These are phyloP conservation scores for Bujurquina vittata DNA, from an alignment of 2,113 vertebrate genomes.

Conservation along the genomic window DNA sequence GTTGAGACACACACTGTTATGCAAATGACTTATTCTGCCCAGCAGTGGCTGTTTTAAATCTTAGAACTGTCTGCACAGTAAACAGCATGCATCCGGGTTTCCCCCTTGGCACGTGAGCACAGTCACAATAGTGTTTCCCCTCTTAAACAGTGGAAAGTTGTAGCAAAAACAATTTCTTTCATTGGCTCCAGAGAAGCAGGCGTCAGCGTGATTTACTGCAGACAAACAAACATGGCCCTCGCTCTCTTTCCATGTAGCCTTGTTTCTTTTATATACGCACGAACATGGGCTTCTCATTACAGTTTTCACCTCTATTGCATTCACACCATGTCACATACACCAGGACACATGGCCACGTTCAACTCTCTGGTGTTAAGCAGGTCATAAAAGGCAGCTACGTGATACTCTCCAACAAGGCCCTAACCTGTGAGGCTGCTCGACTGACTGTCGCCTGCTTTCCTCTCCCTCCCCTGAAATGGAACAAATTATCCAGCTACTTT, in stretches of 20 bases:
- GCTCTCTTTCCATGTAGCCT: constrained; percentile 66
- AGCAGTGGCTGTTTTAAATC: constrained; percentile 25
- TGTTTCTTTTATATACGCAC: constrained; percentile 53
- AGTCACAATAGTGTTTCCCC: constrained; percentile 49
- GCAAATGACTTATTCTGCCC: constrained; percentile 23
- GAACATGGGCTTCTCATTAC: constrained; percentile 61
- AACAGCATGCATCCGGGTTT: constrained; percentile 47
- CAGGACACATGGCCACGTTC: constrained; percentile 67
- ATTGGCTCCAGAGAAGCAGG: constrained; percentile 45
- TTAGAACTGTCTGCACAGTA: constrained; percentile 25
- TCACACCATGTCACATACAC: constrained; percentile 57
- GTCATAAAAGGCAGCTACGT: constrained; percentile 74
- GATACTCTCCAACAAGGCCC: constrained; percentile 71
- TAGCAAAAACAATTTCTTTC: constrained; percentile 46
- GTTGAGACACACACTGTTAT: constrained; percentile 19
- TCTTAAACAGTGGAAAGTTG: constrained; percentile 56
- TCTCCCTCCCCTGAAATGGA: constrained; percentile 59
- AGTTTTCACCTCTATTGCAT: constrained; percentile 50
- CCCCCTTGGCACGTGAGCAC: constrained; percentile 34
- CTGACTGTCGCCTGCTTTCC: constrained; percentile 65
- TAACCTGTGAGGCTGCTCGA: constrained; percentile 64
- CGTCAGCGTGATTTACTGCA: constrained; percentile 61
- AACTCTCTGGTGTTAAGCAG: constrained; percentile 76
- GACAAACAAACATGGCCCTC: constrained; percentile 49
- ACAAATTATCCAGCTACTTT: constrained; percentile 66